Conservation (phyloP, 2,113 vertebrate species). For the Paramormyrops kingsleyae region DNA sequence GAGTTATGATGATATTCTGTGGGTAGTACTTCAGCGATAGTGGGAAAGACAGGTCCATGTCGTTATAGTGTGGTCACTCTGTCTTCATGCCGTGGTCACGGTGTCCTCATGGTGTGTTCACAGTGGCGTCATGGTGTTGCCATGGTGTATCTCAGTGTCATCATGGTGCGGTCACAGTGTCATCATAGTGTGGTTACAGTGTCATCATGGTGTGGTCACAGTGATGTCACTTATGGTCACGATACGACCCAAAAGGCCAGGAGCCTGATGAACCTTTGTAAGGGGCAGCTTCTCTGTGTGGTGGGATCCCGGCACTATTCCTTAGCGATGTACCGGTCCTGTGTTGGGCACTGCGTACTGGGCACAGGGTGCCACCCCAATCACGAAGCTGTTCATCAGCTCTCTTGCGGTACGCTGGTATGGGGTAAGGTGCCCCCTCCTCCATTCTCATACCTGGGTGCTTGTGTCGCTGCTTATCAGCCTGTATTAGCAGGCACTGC, state of each 20-base stretch:
- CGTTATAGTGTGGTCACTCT: background rate
- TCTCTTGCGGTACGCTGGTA: background rate
- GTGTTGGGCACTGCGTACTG: background rate
- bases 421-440: background rate
- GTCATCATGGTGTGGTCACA: background rate
- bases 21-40: background rate
- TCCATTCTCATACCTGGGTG: background rate
- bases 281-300: background rate
- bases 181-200: too few relatives aligned
- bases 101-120: too few relatives aligned
- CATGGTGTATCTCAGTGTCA: background rate
- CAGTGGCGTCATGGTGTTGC: too few relatives aligned
- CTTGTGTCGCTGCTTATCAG: background rate
- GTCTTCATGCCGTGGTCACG: too few relatives aligned
- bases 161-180: too few relatives aligned
- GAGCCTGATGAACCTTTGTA: background rate
- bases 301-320: background rate
- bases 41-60: background rate
- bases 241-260: background rate
- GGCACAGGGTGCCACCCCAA: background rate
- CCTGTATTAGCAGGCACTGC: background rate
- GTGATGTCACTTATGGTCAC: background rate
- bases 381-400: background rate
- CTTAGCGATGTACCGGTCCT: background rate
- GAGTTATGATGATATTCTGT: background rate